phyloP scores from a whole-genome alignment of 2,888 invertebrate species.

The Lepidocyrtoides sp. region DNA sequence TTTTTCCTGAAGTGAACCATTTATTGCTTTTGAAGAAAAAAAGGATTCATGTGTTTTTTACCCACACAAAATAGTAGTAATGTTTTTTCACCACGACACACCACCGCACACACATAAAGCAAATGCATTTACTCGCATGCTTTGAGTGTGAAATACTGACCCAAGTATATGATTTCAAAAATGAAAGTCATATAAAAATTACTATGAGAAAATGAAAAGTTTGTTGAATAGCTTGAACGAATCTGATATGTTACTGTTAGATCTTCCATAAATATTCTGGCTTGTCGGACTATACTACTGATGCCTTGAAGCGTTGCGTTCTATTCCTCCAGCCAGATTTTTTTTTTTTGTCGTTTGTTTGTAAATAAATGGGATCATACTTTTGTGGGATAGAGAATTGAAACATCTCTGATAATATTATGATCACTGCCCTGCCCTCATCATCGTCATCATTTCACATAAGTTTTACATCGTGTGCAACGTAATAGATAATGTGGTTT shows the following conservation, averaged over 20 bases:
- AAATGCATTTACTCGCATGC: neutral
- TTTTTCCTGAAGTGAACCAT: conserved; percentile 18
- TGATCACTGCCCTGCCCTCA: neutral
- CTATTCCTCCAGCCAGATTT: too few species aligned
- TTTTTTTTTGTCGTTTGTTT: conserved; percentile 4
- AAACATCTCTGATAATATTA: neutral
- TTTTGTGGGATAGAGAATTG: neutral
- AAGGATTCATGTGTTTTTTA: neutral
- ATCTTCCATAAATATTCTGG: conserved; percentile 49
- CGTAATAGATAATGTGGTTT: too few species aligned
- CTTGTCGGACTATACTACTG: conserved; percentile 60
- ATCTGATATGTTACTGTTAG: conserved; percentile 37
- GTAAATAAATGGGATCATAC: conserved; percentile 19
- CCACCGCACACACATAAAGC: neutral
- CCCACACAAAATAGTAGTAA: neutral
- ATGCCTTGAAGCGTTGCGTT: conserved; percentile 49
- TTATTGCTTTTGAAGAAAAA: conserved; percentile 34
- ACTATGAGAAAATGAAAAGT: conserved; percentile 58
- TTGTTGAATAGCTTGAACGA: conserved; percentile 23
- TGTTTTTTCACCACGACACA: neutral
- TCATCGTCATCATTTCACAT: neutral
- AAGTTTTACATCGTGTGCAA: too few species aligned
- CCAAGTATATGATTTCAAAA: neutral
- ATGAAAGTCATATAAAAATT: conserved; percentile 7
- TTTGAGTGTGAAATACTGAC: neutral